Conservation (phyloP, 2,888 invertebrate species). For the Mythimna vitellina region DNA sequence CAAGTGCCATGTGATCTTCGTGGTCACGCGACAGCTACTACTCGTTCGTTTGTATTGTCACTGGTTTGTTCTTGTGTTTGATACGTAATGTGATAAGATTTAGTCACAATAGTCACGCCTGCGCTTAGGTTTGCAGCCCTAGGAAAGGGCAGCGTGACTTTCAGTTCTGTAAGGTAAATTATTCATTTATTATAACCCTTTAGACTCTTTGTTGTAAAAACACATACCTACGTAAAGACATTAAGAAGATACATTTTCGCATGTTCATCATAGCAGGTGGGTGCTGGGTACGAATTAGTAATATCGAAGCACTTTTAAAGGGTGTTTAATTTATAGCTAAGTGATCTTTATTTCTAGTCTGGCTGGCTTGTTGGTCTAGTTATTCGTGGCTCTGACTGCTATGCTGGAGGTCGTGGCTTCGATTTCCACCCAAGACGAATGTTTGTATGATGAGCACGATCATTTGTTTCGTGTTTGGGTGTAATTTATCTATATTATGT, state of each 20-base stretch:
- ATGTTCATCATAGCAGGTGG: background rate
- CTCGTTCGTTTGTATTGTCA: slow-evolving; percentile 15
- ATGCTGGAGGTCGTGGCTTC: no score
- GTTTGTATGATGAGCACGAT: no score
- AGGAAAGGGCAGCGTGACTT: slow-evolving; percentile 13
- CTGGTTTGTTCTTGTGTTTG: slow-evolving; percentile 15
- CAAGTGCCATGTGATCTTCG: background rate
- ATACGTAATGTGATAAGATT: slow-evolving; percentile 13
- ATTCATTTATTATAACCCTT: slow-evolving; percentile 9
- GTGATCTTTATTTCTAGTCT: background rate
- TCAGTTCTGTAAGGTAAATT: background rate
- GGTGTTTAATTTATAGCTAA: background rate
- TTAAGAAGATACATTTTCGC: background rate
- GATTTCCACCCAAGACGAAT: no score
- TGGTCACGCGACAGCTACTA: slow-evolving; percentile 1
- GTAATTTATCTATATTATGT: no score
- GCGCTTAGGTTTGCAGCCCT: background rate
- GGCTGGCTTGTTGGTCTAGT: no score
- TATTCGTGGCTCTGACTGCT: no score
- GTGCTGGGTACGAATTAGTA: background rate
- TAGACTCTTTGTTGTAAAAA: background rate
- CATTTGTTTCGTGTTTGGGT: no score
- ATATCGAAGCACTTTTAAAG: background rate
- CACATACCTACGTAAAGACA: background rate
- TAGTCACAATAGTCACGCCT: background rate